These are phyloP conservation scores for Atlantisia rogersi DNA, from an alignment of 2,113 vertebrate species.

Conservation along the genomic window DNA sequence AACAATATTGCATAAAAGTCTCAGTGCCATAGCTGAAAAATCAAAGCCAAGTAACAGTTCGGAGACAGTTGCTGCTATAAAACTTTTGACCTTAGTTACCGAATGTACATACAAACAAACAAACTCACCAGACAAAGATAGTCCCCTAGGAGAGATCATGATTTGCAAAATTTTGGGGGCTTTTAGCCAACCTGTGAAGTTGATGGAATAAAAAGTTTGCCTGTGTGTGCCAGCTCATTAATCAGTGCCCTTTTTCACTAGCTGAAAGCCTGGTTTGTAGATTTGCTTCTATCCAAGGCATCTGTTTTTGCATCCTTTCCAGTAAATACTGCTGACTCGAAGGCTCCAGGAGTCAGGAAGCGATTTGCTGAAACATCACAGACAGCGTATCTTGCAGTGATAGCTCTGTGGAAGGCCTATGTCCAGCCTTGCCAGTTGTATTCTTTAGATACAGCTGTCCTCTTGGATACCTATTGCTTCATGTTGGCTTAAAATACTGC, in stretches of 20 bases:
- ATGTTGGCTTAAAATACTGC: background rate
- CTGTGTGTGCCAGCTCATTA: conserved; percentile 30
- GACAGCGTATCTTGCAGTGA: background rate
- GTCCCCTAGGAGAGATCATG: conserved; percentile 44
- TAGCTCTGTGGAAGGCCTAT: background rate
- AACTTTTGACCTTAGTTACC: conserved; percentile 72
- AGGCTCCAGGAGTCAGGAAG: background rate
- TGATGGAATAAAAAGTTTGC: conserved; percentile 5
- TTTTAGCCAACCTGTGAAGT: conserved; percentile 49
- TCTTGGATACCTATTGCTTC: background rate
- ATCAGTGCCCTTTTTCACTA: conserved; percentile 23
- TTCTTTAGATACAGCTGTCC: background rate
- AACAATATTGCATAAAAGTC: conserved; percentile 62
- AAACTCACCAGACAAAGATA: conserved; percentile 49
- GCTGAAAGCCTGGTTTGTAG: conserved; percentile 11
- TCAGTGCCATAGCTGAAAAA: conserved; percentile 38
- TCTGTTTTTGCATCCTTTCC: background rate
- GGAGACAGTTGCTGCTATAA: conserved; percentile 55
- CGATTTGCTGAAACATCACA: background rate
- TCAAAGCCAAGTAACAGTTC: conserved; percentile 60
- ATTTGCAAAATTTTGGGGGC: conserved; percentile 61
- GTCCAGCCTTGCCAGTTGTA: background rate
- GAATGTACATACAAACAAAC: conserved; percentile 65
- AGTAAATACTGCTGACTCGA: conserved; percentile 5
- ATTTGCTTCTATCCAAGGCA: background rate